Conservation (phyloP, 1,140 invertebrate genomes). For the Calephelis virginiensis region DNA sequence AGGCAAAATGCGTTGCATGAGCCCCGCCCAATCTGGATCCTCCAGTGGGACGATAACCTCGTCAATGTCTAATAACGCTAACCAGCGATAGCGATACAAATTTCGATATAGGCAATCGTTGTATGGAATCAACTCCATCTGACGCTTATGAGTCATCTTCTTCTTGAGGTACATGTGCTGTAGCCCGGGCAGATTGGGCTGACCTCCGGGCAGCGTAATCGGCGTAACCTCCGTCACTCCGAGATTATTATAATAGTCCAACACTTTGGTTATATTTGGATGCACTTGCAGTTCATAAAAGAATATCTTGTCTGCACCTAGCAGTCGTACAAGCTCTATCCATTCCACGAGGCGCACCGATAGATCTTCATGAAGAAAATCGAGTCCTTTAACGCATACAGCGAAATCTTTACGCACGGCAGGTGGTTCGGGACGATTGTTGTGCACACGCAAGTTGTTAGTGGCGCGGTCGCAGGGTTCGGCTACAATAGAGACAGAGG, state of each 20-base stretch:
- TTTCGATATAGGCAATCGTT: conserved; percentile 98
- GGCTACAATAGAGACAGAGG: conserved; percentile 92
- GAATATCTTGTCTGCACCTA: conserved; percentile 95
- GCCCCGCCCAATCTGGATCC: conserved; percentile 86
- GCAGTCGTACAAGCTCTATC: conserved; percentile 91
- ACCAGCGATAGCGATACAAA: conserved; percentile 93
- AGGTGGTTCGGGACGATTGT: conserved; percentile 81
- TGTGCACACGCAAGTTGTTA: conserved; percentile 92
- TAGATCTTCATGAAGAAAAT: conserved; percentile 94
- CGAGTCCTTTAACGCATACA: conserved; percentile 95
- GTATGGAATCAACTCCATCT: conserved; percentile 97
- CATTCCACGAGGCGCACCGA: conserved; percentile 95
- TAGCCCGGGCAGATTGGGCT: conserved; percentile 92
- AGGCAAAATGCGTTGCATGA: conserved; percentile 87
- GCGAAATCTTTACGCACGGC: conserved; percentile 87
- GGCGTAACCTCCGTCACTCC: conserved; percentile 91
- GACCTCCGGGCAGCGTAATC: conserved; percentile 92
- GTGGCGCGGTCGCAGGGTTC: conserved; percentile 90
- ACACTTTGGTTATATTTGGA: conserved; percentile 93
- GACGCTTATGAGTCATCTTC: conserved; percentile 93
- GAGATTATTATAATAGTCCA: conserved; percentile 87
- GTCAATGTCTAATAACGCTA: conserved; percentile 94
- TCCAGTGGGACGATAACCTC: conserved; percentile 96
- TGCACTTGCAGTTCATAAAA: conserved; percentile 95
- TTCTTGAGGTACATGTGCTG: conserved; percentile 94